These are phyloP conservation scores for Simalia tracyae DNA, from an alignment of 2,797 vertebrate species.

Conservation along the genomic window DNA sequence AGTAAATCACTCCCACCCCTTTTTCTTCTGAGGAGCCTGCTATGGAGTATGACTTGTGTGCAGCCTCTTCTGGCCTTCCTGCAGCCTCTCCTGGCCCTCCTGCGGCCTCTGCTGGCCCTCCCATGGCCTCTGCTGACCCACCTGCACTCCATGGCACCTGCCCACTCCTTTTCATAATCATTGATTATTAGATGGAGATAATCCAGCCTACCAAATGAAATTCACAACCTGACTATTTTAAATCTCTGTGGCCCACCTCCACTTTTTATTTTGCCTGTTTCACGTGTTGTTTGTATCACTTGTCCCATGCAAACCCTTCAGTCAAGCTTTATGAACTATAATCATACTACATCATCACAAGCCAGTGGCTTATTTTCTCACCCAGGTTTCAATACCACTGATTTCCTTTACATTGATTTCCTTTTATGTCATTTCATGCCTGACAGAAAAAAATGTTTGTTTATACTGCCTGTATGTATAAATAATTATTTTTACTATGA, in stretches of 20 bases:
- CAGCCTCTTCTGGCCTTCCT: no score
- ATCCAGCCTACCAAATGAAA: not conserved
- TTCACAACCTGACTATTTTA: not conserved
- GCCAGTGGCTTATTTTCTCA: not conserved
- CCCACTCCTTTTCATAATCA: not conserved
- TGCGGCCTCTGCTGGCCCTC: no score
- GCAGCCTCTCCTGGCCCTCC: no score
- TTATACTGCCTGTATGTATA: slow-evolving; percentile 4
- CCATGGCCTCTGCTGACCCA: not conserved
- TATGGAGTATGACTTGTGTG: not conserved
- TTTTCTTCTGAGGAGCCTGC: not conserved
- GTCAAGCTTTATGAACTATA: not conserved
- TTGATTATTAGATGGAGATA: not conserved
- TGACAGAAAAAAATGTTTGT: not conserved
- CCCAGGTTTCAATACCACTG: not conserved
- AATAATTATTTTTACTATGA: slow-evolving; percentile 20
- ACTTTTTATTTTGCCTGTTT: not conserved
- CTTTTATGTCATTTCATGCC: not conserved
- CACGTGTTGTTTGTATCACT: not conserved
- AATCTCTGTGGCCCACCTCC: not conserved
- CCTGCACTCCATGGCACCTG: not conserved
- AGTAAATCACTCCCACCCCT: not conserved
- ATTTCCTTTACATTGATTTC: not conserved
- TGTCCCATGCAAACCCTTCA: not conserved
- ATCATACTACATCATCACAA: not conserved